Conservation (phyloP, 2,113 vertebrate species). For the Nycticebus coucang region DNA sequence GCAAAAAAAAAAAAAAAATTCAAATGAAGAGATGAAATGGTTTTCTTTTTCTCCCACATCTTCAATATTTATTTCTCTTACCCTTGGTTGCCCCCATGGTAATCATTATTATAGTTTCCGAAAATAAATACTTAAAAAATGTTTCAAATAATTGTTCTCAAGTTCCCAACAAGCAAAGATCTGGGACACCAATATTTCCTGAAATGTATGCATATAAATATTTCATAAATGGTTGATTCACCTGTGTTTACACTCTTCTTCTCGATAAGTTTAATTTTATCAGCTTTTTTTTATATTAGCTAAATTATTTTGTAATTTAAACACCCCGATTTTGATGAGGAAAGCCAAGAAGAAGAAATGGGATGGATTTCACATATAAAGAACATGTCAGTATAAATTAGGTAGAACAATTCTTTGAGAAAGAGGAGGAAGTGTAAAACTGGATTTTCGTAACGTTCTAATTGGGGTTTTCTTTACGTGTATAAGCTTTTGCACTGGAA, state of each 20-base stretch:
- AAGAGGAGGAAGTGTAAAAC: not conserved
- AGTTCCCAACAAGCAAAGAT: conserved; percentile 16
- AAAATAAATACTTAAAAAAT: conserved; percentile 44
- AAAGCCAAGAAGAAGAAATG: not conserved
- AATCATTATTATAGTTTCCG: conserved; percentile 1
- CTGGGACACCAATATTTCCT: not conserved
- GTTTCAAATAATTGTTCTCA: conserved; percentile 50
- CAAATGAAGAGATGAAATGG: not conserved
- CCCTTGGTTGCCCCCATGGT: not conserved
- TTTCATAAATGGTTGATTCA: conserved; percentile 33
- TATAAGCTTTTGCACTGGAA: not conserved
- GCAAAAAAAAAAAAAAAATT: not conserved
- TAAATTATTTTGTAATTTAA: conserved; percentile 42
- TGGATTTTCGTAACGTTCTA: not conserved
- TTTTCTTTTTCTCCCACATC: not conserved
- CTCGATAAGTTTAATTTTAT: conserved; percentile 25
- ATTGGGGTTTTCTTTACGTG: conserved; percentile 12
- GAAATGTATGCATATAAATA: conserved; percentile 43
- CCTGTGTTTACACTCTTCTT: conserved; percentile 22
- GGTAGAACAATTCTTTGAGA: not conserved
- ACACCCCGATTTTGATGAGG: not conserved
- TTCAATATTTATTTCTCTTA: conserved; percentile 34
- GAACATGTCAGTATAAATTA: not conserved
- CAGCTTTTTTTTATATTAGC: conserved; percentile 20
- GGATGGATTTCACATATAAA: not conserved